Conservation (phyloP, 2,888 invertebrate species). For the Cerceris ruficornis region DNA sequence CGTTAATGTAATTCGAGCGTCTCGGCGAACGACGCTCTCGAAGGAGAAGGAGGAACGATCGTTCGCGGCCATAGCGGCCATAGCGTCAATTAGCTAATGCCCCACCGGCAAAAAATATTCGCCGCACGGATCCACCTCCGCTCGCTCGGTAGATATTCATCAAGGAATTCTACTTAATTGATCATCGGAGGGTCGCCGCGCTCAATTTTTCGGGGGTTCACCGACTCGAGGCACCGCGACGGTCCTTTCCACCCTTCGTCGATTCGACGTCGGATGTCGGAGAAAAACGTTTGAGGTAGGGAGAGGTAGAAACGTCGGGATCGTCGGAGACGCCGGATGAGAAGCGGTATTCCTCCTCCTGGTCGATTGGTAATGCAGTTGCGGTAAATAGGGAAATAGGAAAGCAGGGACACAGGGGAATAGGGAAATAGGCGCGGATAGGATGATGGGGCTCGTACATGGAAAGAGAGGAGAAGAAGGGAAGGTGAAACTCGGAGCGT, state of each 20-base stretch:
- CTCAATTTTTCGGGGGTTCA: not conserved
- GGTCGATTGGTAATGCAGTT: slow-evolving; percentile 30
- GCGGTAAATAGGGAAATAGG: not conserved
- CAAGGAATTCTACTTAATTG: slow-evolving; percentile 45
- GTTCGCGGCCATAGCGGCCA: slow-evolving; percentile 37
- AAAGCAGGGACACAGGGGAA: too few species aligned
- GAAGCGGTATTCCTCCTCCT: slow-evolving; percentile 5
- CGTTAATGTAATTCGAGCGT: slow-evolving; percentile 52
- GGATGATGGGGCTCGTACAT: too few species aligned
- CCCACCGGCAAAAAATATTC: slow-evolving; percentile 55
- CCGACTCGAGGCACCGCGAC: too few species aligned
- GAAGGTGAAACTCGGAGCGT: too few species aligned
- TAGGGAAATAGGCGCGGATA: too few species aligned
- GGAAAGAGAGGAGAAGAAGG: too few species aligned
- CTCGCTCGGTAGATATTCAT: slow-evolving; percentile 33
- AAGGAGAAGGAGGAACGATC: slow-evolving; percentile 15
- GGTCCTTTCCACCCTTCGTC: too few species aligned
- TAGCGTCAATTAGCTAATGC: slow-evolving; percentile 63
- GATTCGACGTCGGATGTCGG: not conserved
- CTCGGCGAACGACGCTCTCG: slow-evolving; percentile 3
- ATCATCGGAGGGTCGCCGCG: slow-evolving; percentile 26
- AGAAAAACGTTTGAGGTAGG: not conserved
- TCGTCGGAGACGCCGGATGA: not conserved
- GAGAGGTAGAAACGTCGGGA: not conserved
- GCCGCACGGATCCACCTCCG: slow-evolving; percentile 10